Evolutionary conservation across 2,797 vertebrate genomes (phyloP), one percentile per base, ranked within the genome.

Genomic region (Tadarida brasiliensis): DNA sequence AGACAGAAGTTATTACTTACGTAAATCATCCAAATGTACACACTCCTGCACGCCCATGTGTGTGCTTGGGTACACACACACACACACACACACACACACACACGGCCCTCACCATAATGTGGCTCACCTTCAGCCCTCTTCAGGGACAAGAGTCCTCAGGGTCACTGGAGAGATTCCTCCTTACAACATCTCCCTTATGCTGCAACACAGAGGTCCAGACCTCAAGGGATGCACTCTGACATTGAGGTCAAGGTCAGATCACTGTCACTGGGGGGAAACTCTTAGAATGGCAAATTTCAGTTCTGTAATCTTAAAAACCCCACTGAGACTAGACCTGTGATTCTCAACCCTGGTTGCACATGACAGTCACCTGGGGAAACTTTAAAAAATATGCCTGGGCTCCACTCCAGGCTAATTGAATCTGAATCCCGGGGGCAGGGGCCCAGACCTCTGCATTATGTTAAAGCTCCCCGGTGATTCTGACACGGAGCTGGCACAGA

Each of bases 81-180:
- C 39, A 51, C 35, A 49, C 26, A 35, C 33, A 44, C 9, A 15
- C 33, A 63, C 7, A 28, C 8, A 59, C 47, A 11, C 63, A 26
- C 2, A 3, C 11, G 12, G 5, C 24, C n/a, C 68, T 59, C 16
- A 0, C 14, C 0, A 0, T 20, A 14, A 24, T 1, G 4, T 6
- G 44, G 30, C n/a, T 44, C 33, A 35, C 49, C 56, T 81, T 54
- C 63, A 35, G 1, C 57, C 24, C 16, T 49, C 74, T 22, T 73
- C 3, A 3, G 26, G 39, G 71, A 54, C 20, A 44, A 1, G 4
- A 16, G 49, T 49, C 78, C n/a, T 44, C 15, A 4, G 51, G 39
- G 20, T 22, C 49, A 20, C 85, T 3, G 11, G 35, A 56, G 26
- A 49, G 28, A 24, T 22, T 77, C 26, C 44, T 49, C 49, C 17